phyloP scores from a whole-genome alignment of 2,888 invertebrate species.

The Marasmarcha lunaedactyla region DNA sequence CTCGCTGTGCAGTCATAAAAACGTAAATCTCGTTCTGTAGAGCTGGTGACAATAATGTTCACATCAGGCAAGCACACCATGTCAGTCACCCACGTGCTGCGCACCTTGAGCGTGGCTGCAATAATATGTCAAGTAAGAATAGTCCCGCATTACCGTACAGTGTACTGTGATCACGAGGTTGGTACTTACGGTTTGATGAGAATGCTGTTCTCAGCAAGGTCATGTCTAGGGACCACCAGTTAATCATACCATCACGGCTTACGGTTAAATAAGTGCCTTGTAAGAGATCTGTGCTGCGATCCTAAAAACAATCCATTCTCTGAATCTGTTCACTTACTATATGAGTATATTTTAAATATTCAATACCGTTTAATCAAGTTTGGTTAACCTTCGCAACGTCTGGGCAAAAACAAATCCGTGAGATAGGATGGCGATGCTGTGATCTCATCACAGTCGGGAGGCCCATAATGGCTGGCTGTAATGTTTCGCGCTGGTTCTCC shows the following conservation, averaged over 20 bases:
- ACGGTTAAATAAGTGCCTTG: constrained; percentile 80
- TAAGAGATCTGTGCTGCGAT: constrained; percentile 66
- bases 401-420: constrained; percentile 73
- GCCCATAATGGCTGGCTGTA: constrained; percentile 74
- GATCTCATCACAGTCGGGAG: constrained; percentile 71
- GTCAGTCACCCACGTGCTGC: constrained; percentile 80
- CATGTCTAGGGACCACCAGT: constrained; percentile 83
- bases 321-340: too few species aligned
- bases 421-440: constrained; percentile 78
- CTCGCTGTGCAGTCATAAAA: constrained; percentile 84
- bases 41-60: constrained; percentile 80
- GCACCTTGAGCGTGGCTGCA: constrained; percentile 70
- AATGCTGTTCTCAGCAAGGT: constrained; percentile 72
- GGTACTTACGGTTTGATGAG: constrained; percentile 73
- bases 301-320: constrained; percentile 29
- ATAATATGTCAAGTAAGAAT: neutral
- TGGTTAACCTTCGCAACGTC: constrained; percentile 59
- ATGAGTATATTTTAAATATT: too few species aligned
- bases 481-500: constrained; percentile 69
- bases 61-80: constrained; percentile 82
- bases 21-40: constrained; percentile 81
- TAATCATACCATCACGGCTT: constrained; percentile 81
- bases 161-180: too few species aligned
- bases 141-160: too few species aligned
- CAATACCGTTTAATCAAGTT: too few species aligned